phyloP scores from a whole-genome alignment of 2,113 vertebrate genomes.

The Ammospiza caudacuta region DNA sequence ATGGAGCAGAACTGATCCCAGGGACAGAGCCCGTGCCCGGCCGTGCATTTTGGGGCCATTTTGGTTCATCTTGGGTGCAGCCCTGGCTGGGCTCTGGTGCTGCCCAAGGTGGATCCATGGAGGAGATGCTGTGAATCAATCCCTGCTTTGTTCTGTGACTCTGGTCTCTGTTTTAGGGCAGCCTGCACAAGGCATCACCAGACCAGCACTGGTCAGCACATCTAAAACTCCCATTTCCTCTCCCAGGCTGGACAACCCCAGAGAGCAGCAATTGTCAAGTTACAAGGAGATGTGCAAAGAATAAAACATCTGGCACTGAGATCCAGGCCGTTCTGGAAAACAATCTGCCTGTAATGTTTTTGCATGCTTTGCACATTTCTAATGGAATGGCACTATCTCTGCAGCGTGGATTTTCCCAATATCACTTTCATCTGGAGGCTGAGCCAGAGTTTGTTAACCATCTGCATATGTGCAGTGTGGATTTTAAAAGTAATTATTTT shows the following conservation, averaged over 20 bases:
- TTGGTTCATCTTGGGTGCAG: too few species aligned
- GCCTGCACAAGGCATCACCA: accelerated
- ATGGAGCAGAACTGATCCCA: too few species aligned
- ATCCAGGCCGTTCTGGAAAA: not conserved
- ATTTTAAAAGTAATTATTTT: constrained; percentile 59
- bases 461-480: constrained; percentile 49
- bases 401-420: constrained; percentile 30
- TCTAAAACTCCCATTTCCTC: not conserved
- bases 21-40: too few species aligned
- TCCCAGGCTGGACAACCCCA: not conserved
- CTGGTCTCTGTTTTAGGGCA: accelerated
- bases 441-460: constrained; percentile 48
- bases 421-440: constrained; percentile 42
- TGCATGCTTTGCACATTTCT: constrained; percentile 50
- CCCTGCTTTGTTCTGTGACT: accelerated
- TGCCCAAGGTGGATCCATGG: too few species aligned
- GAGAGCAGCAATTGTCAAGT: not conserved
- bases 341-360: constrained; percentile 17
- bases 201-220: not conserved
- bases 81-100: too few species aligned
- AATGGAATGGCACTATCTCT: constrained; percentile 60
- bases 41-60: too few species aligned
- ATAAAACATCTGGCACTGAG: constrained; percentile 41
- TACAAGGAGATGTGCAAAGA: not conserved
- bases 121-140: not conserved